These are phyloP conservation scores for Caprella mutica DNA, from an alignment of 2,888 invertebrate genomes.

Conservation along the genomic window DNA sequence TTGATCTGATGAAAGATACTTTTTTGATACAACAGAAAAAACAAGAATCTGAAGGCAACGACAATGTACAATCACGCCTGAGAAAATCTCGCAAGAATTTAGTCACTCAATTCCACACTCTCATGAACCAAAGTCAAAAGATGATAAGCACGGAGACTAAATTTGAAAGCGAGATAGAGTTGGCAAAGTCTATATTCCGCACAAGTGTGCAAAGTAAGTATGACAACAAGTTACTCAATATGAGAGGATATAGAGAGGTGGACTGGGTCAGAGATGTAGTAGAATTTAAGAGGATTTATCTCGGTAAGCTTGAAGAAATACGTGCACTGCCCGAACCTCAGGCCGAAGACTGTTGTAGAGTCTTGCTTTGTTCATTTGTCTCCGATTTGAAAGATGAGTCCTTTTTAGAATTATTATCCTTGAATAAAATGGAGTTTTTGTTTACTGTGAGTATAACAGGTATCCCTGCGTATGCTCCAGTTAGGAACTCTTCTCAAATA, in stretches of 20 bases:
- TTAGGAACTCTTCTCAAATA: constrained; percentile 15
- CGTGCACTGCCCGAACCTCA: not conserved
- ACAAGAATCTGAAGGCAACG: not conserved
- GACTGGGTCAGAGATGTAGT: constrained; percentile 12
- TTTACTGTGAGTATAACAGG: constrained; percentile 20
- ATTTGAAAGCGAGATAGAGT: constrained; percentile 12
- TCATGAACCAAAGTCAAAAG: constrained; percentile 12
- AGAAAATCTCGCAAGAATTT: not conserved
- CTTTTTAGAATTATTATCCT: constrained; percentile 6
- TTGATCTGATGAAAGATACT: constrained; percentile 12
- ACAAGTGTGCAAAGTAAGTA: constrained; percentile 16
- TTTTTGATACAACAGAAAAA: not conserved
- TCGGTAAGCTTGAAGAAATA: not conserved
- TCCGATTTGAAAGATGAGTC: constrained; percentile 16
- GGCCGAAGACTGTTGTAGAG: constrained; percentile 23
- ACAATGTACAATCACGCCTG: not conserved
- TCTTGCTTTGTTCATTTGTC: constrained; percentile 17
- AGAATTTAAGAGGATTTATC: constrained; percentile 10
- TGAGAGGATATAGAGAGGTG: constrained; percentile 16
- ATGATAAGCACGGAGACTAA: constrained; percentile 12
- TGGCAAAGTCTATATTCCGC: constrained; percentile 14
- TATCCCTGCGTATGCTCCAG: constrained; percentile 17
- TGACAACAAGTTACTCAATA: constrained; percentile 6
- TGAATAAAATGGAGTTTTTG: constrained; percentile 21
- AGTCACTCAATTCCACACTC: constrained; percentile 5